Evolutionary conservation across 2,888 invertebrate genomes (phyloP).

Genomic region (Exephanes ischioxanthus): DNA sequence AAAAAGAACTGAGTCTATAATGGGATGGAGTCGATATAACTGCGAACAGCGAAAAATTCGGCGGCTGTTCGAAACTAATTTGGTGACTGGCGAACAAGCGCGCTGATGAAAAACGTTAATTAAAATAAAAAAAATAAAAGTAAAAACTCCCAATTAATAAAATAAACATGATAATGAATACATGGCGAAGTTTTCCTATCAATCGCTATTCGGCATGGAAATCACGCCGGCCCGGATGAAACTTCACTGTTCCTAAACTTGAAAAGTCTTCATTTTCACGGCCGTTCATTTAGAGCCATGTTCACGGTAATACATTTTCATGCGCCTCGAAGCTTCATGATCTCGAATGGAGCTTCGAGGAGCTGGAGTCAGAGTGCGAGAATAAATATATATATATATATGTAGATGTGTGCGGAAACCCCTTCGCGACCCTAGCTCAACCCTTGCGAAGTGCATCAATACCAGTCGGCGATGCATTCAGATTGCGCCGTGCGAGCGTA

Average conservation of each 20-base stretch:
- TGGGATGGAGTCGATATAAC: not conserved
- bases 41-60: not conserved
- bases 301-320: not conserved
- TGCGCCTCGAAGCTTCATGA: not conserved
- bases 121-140: too few relatives aligned
- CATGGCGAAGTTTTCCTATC: too few relatives aligned
- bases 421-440: constrained; percentile 9
- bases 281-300: too few relatives aligned
- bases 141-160: too few relatives aligned
- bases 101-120: too few relatives aligned
- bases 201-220: too few relatives aligned
- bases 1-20: not conserved
- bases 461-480: constrained; percentile 66
- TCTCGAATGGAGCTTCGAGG: not conserved
- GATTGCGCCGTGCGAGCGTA: constrained; percentile 57
- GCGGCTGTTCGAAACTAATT: not conserved
- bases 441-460: constrained; percentile 43
- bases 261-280: too few relatives aligned
- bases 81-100: not conserved
- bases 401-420: not conserved
- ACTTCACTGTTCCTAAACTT: too few relatives aligned
- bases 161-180: too few relatives aligned
- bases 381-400: constrained; percentile 34
- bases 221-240: too few relatives aligned
- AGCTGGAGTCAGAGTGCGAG: not conserved